phyloP scores from a whole-genome alignment of 2,797 vertebrate species.

The Epinephelus awoara region DNA sequence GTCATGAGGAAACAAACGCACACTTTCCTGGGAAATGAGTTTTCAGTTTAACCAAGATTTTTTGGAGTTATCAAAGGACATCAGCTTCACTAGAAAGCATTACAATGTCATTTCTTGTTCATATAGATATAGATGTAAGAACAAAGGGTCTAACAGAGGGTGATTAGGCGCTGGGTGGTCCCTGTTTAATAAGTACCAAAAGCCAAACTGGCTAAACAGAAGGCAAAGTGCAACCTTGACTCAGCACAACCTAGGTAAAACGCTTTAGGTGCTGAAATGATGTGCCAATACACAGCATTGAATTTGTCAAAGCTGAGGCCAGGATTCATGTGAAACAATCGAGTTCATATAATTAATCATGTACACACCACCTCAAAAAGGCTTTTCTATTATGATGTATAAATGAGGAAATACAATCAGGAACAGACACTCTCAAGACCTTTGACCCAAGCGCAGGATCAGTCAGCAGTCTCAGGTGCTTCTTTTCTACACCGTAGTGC shows the following conservation, averaged over 20 bases:
- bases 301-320: not conserved
- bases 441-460: not conserved
- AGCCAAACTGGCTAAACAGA: not conserved
- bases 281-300: not conserved
- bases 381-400: not conserved
- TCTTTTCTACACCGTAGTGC: not conserved
- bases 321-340: not conserved
- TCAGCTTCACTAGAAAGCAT: not conserved
- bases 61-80: not conserved
- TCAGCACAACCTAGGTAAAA: not conserved
- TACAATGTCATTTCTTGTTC: not conserved
- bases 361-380: not conserved
- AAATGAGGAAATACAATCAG: not conserved
- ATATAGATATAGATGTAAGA: not conserved
- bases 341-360: not conserved
- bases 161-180: too few species aligned
- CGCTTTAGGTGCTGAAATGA: not conserved
- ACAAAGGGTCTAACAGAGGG: not conserved
- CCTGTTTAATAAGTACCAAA: slow-evolving; percentile 1
- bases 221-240: not conserved
- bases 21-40: not conserved
- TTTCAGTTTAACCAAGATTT: too few species aligned
- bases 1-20: not conserved
- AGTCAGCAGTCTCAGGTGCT: not conserved
- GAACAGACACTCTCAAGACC: not conserved